Conservation (phyloP, 2,888 invertebrate species). For the Eulithis prunata region DNA sequence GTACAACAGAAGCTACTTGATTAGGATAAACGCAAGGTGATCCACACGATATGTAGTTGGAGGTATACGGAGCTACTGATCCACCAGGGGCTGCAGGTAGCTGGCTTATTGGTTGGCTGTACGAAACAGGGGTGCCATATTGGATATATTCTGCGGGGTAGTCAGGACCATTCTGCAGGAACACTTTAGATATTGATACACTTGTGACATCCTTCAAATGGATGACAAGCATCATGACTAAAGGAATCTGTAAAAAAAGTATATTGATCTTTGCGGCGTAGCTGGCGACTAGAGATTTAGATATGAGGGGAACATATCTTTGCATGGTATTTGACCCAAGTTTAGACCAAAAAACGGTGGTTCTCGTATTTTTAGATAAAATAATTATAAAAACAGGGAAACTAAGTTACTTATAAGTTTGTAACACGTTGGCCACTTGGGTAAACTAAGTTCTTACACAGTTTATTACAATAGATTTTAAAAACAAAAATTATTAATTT, state of each 20-base stretch:
- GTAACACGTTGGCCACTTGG: background rate
- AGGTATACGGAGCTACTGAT: slow-evolving; percentile 50
- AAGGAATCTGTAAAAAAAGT: slow-evolving; percentile 56
- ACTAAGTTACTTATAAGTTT: too few species aligned
- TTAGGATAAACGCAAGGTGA: slow-evolving; percentile 66
- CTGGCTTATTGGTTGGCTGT: slow-evolving; percentile 56
- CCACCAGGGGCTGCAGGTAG: slow-evolving; percentile 55
- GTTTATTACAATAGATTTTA: background rate
- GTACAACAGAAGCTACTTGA: slow-evolving; percentile 51
- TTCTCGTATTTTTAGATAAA: too few species aligned
- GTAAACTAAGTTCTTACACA: background rate
- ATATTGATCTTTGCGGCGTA: background rate
- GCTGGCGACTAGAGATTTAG: too few species aligned
- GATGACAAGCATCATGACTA: slow-evolving; percentile 50
- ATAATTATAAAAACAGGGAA: too few species aligned
- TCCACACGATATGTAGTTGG: slow-evolving; percentile 60
- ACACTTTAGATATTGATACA: slow-evolving; percentile 68
- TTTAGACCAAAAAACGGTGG: too few species aligned
- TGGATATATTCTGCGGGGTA: slow-evolving; percentile 54
- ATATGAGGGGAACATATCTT: too few species aligned
- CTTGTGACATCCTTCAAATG: slow-evolving; percentile 51
- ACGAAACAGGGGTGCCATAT: slow-evolving; percentile 59
- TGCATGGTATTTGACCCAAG: too few species aligned
- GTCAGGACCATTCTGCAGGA: slow-evolving; percentile 60
- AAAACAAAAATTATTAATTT: background rate